These are phyloP conservation scores for Lochmaea crataegi DNA, from an alignment of 2,888 invertebrate genomes.

Conservation along the genomic window DNA sequence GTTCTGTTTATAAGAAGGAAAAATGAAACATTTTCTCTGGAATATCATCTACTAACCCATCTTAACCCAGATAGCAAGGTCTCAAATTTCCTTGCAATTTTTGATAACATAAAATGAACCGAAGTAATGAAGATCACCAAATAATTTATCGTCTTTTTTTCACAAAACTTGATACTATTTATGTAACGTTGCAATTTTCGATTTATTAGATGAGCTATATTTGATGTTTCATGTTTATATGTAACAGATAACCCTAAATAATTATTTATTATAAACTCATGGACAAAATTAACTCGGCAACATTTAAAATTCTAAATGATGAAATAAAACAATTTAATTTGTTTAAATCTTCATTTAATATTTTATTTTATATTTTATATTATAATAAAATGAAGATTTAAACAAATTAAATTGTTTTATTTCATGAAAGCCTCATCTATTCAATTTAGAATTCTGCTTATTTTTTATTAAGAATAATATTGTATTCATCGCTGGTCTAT, in stretches of 20 bases:
- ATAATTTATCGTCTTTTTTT: not conserved
- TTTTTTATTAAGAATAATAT: too few species aligned
- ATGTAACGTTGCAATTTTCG: not conserved
- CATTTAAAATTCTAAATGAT: too few species aligned
- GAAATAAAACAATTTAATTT: too few species aligned
- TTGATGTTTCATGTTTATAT: not conserved
- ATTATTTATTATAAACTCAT: not conserved
- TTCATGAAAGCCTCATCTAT: too few species aligned
- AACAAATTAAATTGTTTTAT: too few species aligned
- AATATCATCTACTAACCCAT: not conserved
- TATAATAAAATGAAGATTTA: too few species aligned
- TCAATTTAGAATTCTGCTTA: too few species aligned
- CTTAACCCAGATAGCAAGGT: not conserved
- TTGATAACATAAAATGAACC: not conserved
- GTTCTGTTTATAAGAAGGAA: not conserved
- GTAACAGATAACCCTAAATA: not conserved
- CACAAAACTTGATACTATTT: not conserved
- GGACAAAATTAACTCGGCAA: too few species aligned
- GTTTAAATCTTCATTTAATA: too few species aligned
- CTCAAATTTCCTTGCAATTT: conserved; percentile 2
- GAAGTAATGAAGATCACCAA: not conserved
- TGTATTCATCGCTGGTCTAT: too few species aligned
- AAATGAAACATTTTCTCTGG: not conserved
- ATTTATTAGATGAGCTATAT: not conserved
- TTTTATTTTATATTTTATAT: too few species aligned